A percentile compares a stretch with the other conserved stretches of the same genome.
Conservation (phyloP, 2,113 vertebrate genomes). For the Prunella himalayana region DNA sequence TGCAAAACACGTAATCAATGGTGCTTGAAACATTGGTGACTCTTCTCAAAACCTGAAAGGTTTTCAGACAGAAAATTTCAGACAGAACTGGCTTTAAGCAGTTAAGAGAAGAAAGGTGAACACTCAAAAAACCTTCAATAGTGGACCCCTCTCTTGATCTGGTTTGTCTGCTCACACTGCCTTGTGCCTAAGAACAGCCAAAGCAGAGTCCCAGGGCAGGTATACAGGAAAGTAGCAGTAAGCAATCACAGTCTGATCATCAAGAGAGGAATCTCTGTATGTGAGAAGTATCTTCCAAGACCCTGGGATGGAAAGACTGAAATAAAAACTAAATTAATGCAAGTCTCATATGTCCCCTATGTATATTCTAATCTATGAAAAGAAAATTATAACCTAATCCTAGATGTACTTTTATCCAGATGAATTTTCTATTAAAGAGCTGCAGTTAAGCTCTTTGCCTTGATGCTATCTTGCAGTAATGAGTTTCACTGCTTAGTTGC, state of each 20-base stretch:
- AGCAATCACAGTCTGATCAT: not conserved
- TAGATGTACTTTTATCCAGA: slow-evolving; percentile 14
- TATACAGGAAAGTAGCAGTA: not conserved
- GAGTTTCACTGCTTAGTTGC: not conserved
- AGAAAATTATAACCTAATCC: slow-evolving; percentile 22
- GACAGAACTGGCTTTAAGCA: not conserved
- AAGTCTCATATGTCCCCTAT: not conserved
- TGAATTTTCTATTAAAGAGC: slow-evolving; percentile 13
- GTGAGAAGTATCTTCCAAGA: not conserved
- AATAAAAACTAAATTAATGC: not conserved
- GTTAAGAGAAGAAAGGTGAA: not conserved
- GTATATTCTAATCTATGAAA: not conserved
- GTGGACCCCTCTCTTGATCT: not conserved
- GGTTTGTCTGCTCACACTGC: not conserved
- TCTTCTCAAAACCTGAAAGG: not conserved
- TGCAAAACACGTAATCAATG: not conserved
- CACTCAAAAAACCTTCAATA: not conserved
- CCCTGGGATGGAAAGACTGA: not conserved
- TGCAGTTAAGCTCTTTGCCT: not conserved
- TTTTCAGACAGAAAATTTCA: not conserved
- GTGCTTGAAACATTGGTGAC: not conserved
- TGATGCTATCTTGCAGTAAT: not conserved
- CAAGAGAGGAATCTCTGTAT: not conserved
- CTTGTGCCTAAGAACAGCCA: not conserved
- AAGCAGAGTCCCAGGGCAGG: not conserved